Percentiles rank a stretch among this genome's conserved stretches.
Evolutionary conservation across 1,140 invertebrate genomes (phyloP).

Genomic region (Pseudomyrmex concolor): DNA sequence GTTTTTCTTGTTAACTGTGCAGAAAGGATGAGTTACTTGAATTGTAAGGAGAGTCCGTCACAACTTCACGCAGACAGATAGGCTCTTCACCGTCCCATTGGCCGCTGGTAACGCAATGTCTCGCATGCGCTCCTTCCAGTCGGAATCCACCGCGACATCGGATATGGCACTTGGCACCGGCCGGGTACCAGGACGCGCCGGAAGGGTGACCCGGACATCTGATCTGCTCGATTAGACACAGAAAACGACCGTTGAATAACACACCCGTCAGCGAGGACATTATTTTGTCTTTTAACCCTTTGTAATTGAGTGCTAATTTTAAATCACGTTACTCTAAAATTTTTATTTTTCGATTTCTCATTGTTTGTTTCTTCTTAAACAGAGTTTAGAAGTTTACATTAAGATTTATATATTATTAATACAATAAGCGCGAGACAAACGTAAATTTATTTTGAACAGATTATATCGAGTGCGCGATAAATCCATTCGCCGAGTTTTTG

Average conservation of each 20-base stretch:
- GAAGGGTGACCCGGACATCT: constrained; percentile 80
- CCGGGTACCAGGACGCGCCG: constrained; percentile 76
- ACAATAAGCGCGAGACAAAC: no score
- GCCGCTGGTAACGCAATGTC: constrained; percentile 84
- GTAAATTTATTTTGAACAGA: no score
- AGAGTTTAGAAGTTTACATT: no score
- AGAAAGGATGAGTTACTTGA: constrained; percentile 62
- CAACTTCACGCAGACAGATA: constrained; percentile 79
- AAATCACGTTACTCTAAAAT: no score
- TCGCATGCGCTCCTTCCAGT: constrained; percentile 84
- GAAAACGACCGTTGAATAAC: constrained; percentile 25
- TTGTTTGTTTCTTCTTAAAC: no score
- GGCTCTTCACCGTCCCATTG: constrained; percentile 85
- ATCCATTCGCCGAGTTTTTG: background rate
- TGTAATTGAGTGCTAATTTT: background rate
- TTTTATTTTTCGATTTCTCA: no score
- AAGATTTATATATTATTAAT: no score
- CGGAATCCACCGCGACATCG: constrained; percentile 85
- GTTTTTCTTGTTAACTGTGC: background rate
- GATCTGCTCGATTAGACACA: constrained; percentile 71
- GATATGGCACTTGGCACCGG: constrained; percentile 86
- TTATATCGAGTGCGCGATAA: no score
- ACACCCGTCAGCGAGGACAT: background rate
- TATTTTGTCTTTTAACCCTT: no score
- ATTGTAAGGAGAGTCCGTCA: constrained; percentile 70